Percentiles rank a stretch among this genome's conserved stretches.
Evolutionary conservation across 2,888 invertebrate genomes (phyloP).

Genomic region (Xylota segnis): DNA sequence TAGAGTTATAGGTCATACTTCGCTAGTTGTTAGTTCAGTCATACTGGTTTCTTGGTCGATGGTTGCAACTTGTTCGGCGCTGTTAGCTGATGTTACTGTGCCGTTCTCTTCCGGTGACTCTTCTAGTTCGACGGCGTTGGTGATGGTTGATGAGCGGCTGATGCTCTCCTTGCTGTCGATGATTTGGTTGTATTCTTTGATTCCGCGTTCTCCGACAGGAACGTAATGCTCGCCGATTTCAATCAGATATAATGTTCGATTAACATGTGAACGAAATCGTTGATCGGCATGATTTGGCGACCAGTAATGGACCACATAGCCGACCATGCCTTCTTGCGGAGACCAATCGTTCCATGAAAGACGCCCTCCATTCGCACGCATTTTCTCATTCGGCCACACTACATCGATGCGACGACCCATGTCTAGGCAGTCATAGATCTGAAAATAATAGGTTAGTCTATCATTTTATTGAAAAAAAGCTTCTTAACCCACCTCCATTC

Average conservation of each 20-base stretch:
- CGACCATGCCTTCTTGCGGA: slow-evolving; percentile 96
- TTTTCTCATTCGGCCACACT: slow-evolving; percentile 97
- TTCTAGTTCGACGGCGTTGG: slow-evolving; percentile 59
- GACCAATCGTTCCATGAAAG: slow-evolving; percentile 96
- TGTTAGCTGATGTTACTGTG: slow-evolving; percentile 43
- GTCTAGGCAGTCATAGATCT: slow-evolving; percentile 96
- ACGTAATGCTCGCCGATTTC: slow-evolving; percentile 97
- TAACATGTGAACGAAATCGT: slow-evolving; percentile 94
- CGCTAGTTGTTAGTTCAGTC: slow-evolving; percentile 70
- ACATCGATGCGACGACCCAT: slow-evolving; percentile 95
- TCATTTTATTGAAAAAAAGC: not conserved
- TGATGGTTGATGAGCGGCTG: slow-evolving; percentile 68
- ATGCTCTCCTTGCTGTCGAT: slow-evolving; percentile 79
- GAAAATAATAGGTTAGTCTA: slow-evolving; percentile 53
- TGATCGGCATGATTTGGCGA: slow-evolving; percentile 96
- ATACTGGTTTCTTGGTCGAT: slow-evolving; percentile 72
- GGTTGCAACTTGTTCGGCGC: slow-evolving; percentile 61
- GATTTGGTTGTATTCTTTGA: slow-evolving; percentile 86
- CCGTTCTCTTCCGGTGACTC: slow-evolving; percentile 42
- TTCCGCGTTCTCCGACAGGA: slow-evolving; percentile 95
- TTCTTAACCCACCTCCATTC: slow-evolving; percentile 81
- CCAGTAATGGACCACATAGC: slow-evolving; percentile 97
- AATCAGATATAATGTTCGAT: slow-evolving; percentile 95
- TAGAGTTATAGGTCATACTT: slow-evolving; percentile 59
- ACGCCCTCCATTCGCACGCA: slow-evolving; percentile 94